Conservation (phyloP, 2,797 vertebrate genomes). For the Tiaroga cobitis region DNA sequence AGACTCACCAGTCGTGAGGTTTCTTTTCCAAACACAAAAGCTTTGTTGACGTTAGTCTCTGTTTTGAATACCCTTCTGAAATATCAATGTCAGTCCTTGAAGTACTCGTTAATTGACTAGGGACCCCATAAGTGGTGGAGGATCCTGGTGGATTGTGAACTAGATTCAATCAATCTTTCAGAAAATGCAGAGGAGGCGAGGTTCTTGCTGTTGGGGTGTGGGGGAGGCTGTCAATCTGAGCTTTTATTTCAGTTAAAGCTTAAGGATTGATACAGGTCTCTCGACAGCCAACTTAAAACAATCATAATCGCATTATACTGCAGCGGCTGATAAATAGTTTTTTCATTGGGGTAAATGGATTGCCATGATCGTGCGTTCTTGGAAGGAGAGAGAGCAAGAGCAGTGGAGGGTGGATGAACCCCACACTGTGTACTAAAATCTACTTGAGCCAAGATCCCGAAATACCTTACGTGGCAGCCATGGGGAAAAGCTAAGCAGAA, state of each 20-base stretch:
- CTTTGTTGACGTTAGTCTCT: constrained; percentile 15
- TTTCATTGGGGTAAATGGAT: constrained; percentile 13
- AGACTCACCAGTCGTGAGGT: neutral
- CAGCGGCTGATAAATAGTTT: constrained; percentile 23
- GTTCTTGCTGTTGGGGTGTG: constrained; percentile 11
- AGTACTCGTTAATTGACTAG: constrained; percentile 43
- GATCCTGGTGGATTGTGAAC: constrained; percentile 39
- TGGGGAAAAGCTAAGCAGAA: neutral
- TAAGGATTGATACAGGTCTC: constrained; percentile 20
- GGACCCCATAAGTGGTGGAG: constrained; percentile 12
- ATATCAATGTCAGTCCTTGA: constrained; percentile 25
- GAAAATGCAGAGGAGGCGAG: constrained; percentile 28
- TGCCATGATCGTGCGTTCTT: neutral
- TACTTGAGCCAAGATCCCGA: constrained; percentile 12
- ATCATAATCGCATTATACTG: constrained; percentile 16
- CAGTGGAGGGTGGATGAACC: constrained; percentile 3
- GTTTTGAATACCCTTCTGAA: constrained; percentile 21
- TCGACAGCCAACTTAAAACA: constrained; percentile 28
- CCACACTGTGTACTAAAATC: neutral
- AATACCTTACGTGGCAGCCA: neutral
- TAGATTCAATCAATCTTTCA: constrained; percentile 35
- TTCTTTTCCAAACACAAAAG: neutral
- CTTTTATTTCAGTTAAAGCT: constrained; percentile 20
- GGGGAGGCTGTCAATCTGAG: constrained; percentile 16
- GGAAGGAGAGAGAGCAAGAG: neutral